phyloP scores from a whole-genome alignment of 2,888 invertebrate genomes.

The Lepetodrilus schrolli region DNA sequence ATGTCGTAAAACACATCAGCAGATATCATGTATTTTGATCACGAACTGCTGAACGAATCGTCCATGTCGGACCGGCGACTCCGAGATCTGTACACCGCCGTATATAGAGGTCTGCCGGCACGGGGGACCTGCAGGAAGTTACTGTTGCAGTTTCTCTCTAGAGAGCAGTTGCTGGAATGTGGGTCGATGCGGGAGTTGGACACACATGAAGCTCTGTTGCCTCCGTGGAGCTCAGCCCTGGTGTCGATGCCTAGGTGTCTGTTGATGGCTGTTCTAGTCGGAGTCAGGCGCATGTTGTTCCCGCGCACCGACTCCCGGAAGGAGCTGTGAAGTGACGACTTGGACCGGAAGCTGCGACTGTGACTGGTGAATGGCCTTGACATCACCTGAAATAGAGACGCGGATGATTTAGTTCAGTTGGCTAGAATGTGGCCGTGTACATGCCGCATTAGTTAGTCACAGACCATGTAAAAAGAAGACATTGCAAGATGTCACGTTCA shows the following conservation, averaged over 20 bases:
- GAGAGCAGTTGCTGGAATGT: neutral
- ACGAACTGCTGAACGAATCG: constrained; percentile 28
- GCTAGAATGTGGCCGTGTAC: too few relatives aligned
- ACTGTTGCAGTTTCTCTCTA: neutral
- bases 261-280: neutral
- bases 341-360: neutral
- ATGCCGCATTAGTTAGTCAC: too few relatives aligned
- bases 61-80: constrained; percentile 4
- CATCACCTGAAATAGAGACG: neutral
- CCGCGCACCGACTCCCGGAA: constrained; percentile 3
- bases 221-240: neutral
- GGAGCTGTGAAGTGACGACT: neutral
- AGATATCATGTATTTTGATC: neutral
- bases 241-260: neutral
- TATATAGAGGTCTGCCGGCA: constrained; percentile 11
- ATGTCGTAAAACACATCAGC: too few relatives aligned
- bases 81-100: neutral
- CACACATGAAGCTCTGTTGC: neutral
- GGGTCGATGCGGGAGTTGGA: neutral
- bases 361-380: neutral
- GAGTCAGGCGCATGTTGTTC: neutral
- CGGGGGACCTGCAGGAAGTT: constrained; percentile 18
- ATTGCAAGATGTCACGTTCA: too few relatives aligned
- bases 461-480: too few relatives aligned
- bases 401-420: too few relatives aligned